Evolutionary conservation across 2,797 vertebrate species (phyloP), one percentile per base, ranked within the genome.

Genomic region (Phoxinus dragarum): DNA sequence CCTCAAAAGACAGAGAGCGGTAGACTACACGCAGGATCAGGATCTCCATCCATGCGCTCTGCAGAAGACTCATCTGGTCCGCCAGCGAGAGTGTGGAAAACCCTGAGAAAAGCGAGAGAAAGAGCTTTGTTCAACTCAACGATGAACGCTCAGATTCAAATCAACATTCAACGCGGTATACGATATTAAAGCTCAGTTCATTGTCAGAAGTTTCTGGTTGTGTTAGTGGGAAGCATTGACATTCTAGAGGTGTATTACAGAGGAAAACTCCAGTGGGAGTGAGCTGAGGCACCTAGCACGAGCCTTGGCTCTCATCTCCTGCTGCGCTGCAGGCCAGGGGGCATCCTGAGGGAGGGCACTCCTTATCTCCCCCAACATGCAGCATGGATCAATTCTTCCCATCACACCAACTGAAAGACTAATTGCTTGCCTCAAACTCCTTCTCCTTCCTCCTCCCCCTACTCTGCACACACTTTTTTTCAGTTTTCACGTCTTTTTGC

Each of bases 11-110:
- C 87, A 99, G 96, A 11, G 98, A 99, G 89, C 98, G 97, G 94
- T 99, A 99, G 84, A 99, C 98, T 66, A 99, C 98, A 12, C 98
- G 97, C 0, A 99, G 95, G 93, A 99, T 98, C 95, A 99, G 93
- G 92, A 99, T 99, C 92, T 99, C 98, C 98, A 99, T 99, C 98
- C 98, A 99, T 71, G 98, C 98, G 23, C 98, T 99, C 93, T 99
- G 98, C 92, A 99, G 95, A 92, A 99, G 97, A 94, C 98, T 99
- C 98, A 99, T 99, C 96, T 99, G 98, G 94, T 99, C 98, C 71
- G 98, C 98, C 93, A 99, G 94, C 73, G 98, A 99, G 92, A 99
- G 95, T 23, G 98, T 99, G 88, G 98, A 99, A 94, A 99, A 99
- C 85, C 98, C 98, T 99, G 93, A 11, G 17, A 85, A 82, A 17